Evolutionary conservation across 2,888 invertebrate genomes (phyloP), one percentile per base, ranked within the genome.

Genomic region (Ptilodon capucinus): DNA sequence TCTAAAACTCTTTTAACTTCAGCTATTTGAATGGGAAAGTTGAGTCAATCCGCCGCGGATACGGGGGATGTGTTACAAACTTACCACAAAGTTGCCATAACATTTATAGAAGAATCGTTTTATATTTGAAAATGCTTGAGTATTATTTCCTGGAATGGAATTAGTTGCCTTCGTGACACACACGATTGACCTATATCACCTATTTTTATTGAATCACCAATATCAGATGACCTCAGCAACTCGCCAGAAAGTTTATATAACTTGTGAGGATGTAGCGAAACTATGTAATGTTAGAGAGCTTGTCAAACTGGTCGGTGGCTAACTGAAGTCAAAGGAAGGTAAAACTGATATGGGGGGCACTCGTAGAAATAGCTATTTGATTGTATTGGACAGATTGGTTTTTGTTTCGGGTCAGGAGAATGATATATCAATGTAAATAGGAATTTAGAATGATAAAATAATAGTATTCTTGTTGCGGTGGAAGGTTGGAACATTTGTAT

Each of bases 31-130:
- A 76, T 72, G 56, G 57, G 60, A 69, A 76, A 74, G 66, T 73
- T 69, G 51, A 70, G 60, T 67, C 59, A 59, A 66, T 64, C 58
- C 59, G 61, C 63, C 61, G 60, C 62, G 65, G 64, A 63, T 64
- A 64, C 49, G 68, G 63, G 58, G 69, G 61, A 64, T 72, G 70
- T 54, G 59, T 71, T 74, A 77, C 72, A 77, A 80, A 75, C 77
- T 84, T 73, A 72, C 70, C 67, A 76, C 71, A 68, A 76, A 71
- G 71, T 66, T 74, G 73, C 77, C 76, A 75, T 76, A 79, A 78
- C 74, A 67, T 80, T 82, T 83, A 83, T 74, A 68, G 68, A 71
- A 71, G 78, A 72, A 85, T 84, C 74, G 81, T 74, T 86, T 86
- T 85, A 84, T 80, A 65, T 75, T 76, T 74, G 64, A 76, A 83